Percentiles rank a stretch among this genome's conserved stretches.
phyloP scores from a whole-genome alignment of 1,140 invertebrate genomes.

The Nomia melanderi region DNA sequence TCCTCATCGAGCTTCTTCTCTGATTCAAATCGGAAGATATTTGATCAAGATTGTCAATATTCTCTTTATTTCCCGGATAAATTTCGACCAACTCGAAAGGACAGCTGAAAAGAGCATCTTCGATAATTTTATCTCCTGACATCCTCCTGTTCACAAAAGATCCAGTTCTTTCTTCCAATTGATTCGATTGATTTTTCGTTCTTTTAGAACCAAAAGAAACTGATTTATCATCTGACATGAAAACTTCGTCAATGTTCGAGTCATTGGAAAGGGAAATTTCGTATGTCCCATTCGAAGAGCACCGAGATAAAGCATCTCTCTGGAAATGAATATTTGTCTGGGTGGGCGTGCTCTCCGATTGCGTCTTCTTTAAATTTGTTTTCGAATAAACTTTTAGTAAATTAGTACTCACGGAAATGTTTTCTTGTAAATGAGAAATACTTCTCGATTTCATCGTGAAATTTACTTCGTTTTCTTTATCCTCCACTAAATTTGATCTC shows the following conservation, averaged over 20 bases:
- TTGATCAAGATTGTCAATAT: not conserved
- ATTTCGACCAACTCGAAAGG: slow-evolving; percentile 26
- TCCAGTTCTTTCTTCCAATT: not conserved
- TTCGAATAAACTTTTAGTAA: not conserved
- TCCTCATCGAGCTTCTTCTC: not conserved
- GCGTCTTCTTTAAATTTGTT: not conserved
- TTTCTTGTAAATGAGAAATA: not conserved
- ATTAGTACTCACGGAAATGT: not conserved
- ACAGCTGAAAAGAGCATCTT: not conserved
- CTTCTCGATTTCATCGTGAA: not conserved
- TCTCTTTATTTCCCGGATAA: slow-evolving; percentile 6
- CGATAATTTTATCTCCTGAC: not conserved
- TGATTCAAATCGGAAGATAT: not conserved
- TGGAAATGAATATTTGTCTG: not conserved
- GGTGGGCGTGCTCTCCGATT: too few species aligned
- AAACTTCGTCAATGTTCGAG: not conserved
- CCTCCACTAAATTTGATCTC: too few species aligned
- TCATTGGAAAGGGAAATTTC: too few species aligned
- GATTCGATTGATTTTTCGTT: not conserved
- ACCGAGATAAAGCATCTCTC: too few species aligned
- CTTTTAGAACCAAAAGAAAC: not conserved
- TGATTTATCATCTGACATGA: not conserved
- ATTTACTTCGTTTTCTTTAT: not conserved
- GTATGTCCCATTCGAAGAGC: not conserved
- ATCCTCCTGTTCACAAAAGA: too few species aligned